Evolutionary conservation across 2,888 invertebrate genomes (phyloP).

Genomic region (Endomychus coccineus): DNA sequence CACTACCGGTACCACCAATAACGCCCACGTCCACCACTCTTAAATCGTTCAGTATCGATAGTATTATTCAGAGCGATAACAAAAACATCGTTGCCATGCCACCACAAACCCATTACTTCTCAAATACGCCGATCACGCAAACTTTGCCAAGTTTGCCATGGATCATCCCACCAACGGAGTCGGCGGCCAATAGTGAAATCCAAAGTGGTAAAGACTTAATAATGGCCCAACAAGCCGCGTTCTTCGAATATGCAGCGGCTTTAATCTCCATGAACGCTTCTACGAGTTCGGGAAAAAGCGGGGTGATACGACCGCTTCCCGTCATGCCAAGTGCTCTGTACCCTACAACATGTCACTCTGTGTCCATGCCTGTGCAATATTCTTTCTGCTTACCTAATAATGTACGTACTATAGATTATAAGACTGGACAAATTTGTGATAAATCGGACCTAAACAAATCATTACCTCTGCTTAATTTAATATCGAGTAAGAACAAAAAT

Average conservation of each 20-base stretch:
- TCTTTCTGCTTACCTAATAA: slow-evolving; percentile 23
- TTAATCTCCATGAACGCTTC: slow-evolving; percentile 23
- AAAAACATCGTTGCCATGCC: slow-evolving; percentile 16
- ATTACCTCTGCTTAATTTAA: slow-evolving; percentile 21
- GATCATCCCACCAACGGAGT: slow-evolving; percentile 16
- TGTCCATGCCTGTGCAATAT: slow-evolving; percentile 25
- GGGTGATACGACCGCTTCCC: slow-evolving; percentile 22
- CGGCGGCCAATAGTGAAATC: slow-evolving; percentile 7
- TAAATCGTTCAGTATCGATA: slow-evolving; percentile 37
- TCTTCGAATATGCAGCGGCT: slow-evolving; percentile 26
- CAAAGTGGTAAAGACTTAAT: slow-evolving; percentile 31
- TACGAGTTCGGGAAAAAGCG: slow-evolving; percentile 17
- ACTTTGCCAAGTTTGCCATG: slow-evolving; percentile 19
- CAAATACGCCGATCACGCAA: slow-evolving; percentile 11
- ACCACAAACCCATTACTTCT: slow-evolving; percentile 20
- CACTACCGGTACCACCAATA: slow-evolving; percentile 18
- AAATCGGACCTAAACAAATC: slow-evolving; percentile 19
- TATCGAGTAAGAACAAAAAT: slow-evolving; percentile 18
- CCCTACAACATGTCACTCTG: slow-evolving; percentile 20
- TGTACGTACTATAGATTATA: slow-evolving; percentile 22
- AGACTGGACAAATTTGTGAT: slow-evolving; percentile 26
- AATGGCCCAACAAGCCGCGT: slow-evolving; percentile 35
- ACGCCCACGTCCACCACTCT: slow-evolving; percentile 17
- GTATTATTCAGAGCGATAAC: slow-evolving; percentile 31
- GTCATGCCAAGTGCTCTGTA: slow-evolving; percentile 22